Base-by-base conservation (phyloP, 2,113 vertebrate genomes). In the Tonatia bakeri region DNA sequence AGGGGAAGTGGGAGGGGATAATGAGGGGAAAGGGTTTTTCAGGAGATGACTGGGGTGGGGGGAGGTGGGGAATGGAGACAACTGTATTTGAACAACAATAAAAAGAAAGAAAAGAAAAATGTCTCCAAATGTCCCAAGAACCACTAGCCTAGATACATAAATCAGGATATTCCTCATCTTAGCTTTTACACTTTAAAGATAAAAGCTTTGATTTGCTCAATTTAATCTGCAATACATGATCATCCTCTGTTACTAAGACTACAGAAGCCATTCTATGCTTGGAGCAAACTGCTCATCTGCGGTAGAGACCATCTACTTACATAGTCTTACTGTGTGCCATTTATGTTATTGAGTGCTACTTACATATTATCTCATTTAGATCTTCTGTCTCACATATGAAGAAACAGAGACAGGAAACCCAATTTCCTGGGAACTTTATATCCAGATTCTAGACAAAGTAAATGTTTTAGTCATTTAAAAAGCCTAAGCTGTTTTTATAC, bases 161-260 rank as follows among this genome's bases (percentile, higher is more conserved):
- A 33, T 65, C 59, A 83, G 59, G 65, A 12, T 94, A 93, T 96
- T 97, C 14, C 16, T 93, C 14, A 56, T 50, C 75, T 87, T 36
- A 88, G 12, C 52, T 96, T 95, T 90, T 87, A 69, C n/a, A 89
- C 87, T 93, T 77, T 87, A 75, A 94, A 81, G 45, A 17, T 36
- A 16, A 59, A 90, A 90, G 14, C 80, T 96, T 92, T 94, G 65
- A 43, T 89, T 93, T 93, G 82, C 43, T 97, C 84, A 76, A 65
- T 84, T 89, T 96, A 91, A 73, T 38, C 82, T 88, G 69, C 40
- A 93, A 77, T 82, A 61, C n/a, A 76, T 89, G 15, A 69, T 89
- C 45, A 64, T 65, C 59, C 38, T 96, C 47, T 87, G 61, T 91
- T 97, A 80, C 90, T 89, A 93, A 93, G 73, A 79, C 45, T 92